Conservation (phyloP, 2,797 vertebrate genomes). For the Buceros bicornis region DNA sequence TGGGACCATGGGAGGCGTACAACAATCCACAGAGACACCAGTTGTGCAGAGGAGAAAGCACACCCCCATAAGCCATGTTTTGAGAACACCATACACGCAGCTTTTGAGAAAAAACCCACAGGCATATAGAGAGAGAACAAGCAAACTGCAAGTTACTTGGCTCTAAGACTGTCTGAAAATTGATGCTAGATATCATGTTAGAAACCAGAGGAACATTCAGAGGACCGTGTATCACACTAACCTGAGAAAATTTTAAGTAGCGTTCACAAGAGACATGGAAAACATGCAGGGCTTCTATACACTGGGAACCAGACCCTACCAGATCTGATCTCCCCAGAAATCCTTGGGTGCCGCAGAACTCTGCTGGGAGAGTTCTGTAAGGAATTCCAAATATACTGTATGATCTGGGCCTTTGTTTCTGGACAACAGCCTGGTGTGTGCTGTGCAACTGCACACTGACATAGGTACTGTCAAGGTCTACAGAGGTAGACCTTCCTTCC, state of each 20-base stretch:
- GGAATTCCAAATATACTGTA: not conserved
- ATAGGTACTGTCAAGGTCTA: not conserved
- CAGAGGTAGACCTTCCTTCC: not conserved
- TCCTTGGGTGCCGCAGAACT: not conserved
- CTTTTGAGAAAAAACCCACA: not conserved
- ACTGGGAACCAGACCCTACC: not conserved
- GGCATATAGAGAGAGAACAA: not conserved
- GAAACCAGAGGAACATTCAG: not conserved
- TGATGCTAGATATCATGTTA: not conserved
- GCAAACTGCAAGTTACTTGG: not conserved
- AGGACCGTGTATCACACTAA: not conserved
- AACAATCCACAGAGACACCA: not conserved
- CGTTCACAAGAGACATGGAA: not conserved
- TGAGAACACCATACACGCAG: not conserved
- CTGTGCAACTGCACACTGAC: not conserved
- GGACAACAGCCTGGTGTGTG: not conserved
- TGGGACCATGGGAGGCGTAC: fast-evolving
- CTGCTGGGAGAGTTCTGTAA: not conserved
- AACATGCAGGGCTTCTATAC: not conserved
- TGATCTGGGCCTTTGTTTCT: not conserved
- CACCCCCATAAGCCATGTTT: not conserved
- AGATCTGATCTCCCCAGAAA: not conserved
- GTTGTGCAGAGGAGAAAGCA: not conserved
- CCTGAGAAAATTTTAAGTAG: not conserved
- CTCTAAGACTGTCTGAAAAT: not conserved